Conservation (phyloP, 2,888 invertebrate genomes). For the Masnerella sp. region DNA sequence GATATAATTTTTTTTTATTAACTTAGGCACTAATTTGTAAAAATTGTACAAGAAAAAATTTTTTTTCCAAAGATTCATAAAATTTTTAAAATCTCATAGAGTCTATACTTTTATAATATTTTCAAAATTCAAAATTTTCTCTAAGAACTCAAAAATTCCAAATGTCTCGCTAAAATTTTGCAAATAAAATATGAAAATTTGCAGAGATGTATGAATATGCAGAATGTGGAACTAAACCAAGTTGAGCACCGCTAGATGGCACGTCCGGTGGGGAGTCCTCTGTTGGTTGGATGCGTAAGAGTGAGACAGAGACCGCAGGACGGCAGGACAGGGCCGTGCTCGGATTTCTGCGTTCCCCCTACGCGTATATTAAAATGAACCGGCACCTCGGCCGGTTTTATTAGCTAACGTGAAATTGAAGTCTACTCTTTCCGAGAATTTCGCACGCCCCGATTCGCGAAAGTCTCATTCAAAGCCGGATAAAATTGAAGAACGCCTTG, state of each 20-base stretch:
- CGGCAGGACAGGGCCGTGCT: conserved; percentile 56
- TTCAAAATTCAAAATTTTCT: too few species aligned
- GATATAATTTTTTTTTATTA: too few species aligned
- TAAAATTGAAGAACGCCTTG: conserved; percentile 20
- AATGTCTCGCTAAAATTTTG: too few species aligned
- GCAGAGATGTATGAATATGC: too few species aligned
- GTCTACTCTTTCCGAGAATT: conserved; percentile 65
- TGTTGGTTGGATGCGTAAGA: conserved; percentile 40
- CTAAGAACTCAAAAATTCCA: too few species aligned
- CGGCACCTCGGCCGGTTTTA: conserved; percentile 61
- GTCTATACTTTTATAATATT: too few species aligned
- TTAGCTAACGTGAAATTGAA: conserved; percentile 66
- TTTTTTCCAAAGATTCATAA: too few species aligned
- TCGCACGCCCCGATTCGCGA: conserved; percentile 37
- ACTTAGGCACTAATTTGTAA: too few species aligned
- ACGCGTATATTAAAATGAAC: conserved; percentile 60
- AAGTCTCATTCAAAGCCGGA: conserved; percentile 30
- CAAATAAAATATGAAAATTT: too few species aligned
- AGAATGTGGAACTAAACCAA: conserved; percentile 9
- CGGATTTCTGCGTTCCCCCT: conserved; percentile 51
- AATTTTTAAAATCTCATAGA: too few species aligned
- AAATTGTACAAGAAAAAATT: too few species aligned
- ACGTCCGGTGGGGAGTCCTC: conserved; percentile 54
- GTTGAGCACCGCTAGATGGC: conserved; percentile 56
- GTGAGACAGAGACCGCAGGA: conserved; percentile 49